These are phyloP conservation scores for Alces alces DNA, from an alignment of 2,113 vertebrate species.

Conservation along the genomic window DNA sequence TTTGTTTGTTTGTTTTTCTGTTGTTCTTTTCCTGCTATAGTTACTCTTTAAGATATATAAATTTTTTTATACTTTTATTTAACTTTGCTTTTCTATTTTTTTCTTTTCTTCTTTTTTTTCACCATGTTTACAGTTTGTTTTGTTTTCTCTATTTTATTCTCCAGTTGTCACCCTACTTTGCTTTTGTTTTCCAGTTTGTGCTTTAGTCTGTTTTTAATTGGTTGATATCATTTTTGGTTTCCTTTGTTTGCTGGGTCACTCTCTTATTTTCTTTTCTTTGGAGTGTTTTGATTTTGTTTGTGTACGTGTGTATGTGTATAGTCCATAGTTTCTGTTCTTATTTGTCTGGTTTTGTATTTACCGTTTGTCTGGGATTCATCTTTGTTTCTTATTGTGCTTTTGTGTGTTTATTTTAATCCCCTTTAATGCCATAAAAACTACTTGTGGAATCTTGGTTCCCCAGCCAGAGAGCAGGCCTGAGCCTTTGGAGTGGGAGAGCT, in stretches of 20 bases:
- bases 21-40: neutral
- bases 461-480: neutral
- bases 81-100: neutral
- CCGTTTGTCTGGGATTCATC: neutral
- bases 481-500: neutral
- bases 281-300: neutral
- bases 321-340: neutral
- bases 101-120: neutral
- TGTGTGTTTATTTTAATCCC: neutral
- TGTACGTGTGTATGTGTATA: neutral
- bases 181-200: neutral
- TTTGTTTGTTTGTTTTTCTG: neutral
- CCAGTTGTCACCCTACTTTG: neutral
- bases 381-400: neutral
- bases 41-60: neutral
- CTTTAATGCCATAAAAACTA: neutral
- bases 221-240: neutral
- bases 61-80: neutral
- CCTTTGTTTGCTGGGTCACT: neutral
- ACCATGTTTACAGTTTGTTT: neutral
- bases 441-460: neutral
- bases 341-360: neutral
- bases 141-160: neutral
- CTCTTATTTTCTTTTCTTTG: neutral
- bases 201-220: neutral